Base-by-base conservation (phyloP, 1,140 invertebrate genomes). In the Diabrotica virgifera region DNA sequence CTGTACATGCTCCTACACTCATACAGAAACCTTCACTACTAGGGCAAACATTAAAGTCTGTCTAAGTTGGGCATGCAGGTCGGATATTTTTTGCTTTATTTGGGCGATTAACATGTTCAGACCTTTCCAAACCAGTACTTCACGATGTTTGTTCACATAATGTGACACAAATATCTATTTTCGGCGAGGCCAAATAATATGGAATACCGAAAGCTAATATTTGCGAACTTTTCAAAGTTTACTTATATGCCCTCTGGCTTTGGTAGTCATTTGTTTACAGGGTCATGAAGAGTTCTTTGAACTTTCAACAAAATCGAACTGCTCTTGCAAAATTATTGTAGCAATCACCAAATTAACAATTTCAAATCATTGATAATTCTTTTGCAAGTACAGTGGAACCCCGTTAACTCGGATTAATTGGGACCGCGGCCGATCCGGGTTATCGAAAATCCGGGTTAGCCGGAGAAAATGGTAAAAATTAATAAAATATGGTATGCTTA, bases 281-380 rank as follows among this genome's bases (percentile, higher is more conserved):
- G 63, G 63, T 68, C 65, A 70, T 59, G 38, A 61, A 67, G 63
- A 65, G 66, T 70, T 68, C 66, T 66, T 68, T 68, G 66, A 70
- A 70, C 66, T 63, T 63, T 67, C 37, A 10, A 52, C 36, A 59
- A 59, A 65, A 52, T 63, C 55, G 54, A 13, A 59, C 5, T 11
- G n/a, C 9, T 59, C 36, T 13, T 36, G 12, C 13, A 59, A 59
- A 12, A 55, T 7, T 55, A 11, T 14, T 13, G 53, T 55, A n/a
- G 4, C 40, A 46, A 46, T 52, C 14, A 10, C 51, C 51, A 52
- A 52, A 12, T 52, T n/a, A 52, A 52, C n/a, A 12, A 14, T 14
- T 6, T 12, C 51, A 52, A 13, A 38, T 5, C 10, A 24, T 38
- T 38, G 11, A n/a, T 11, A 38, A 5, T 12, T 36, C 36, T 38